Base-by-base conservation (phyloP, 2,113 vertebrate genomes). In the Eublepharis macularius region DNA sequence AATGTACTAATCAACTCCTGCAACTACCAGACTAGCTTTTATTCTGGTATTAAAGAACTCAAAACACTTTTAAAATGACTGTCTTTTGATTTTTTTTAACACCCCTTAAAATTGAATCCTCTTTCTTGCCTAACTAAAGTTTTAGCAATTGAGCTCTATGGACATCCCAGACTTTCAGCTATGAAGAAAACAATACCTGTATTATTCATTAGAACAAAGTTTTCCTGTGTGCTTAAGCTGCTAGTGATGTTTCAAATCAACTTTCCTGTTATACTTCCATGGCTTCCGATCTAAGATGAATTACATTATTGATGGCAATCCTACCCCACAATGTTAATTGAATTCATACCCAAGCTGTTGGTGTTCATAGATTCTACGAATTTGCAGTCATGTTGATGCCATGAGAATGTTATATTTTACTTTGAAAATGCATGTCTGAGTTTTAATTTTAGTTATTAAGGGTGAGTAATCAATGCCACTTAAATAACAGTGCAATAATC, bases 331-430 rank as follows among this genome's bases (percentile, higher is more conserved):
- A 74, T 74, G 72, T 39, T 41, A 77, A 77, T 77, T 19, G 10
- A 26, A 78, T 39, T 74, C 12, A 47, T 21, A 47, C 12, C 12
- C 13, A 24, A 24, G 51, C 57, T 11, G 4, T 63, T 14, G 60
- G 60, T 63, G 60, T 29, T 63, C 19, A 63, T 43, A 96, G 92
- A 83, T 87, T 96, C 88, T 95, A 94, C 81, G 97, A 95, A 90
- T 96, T 96, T 96, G 96, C 94, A 80, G 94, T 94, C 88, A 97
- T 84, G 63, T 82, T 93, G 95, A 96, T 95, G 87, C 96, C 97
- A 26, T 95, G 95, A 45, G 85, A 51, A 70, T 97, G 95, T 93
- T 96, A 96, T 87, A 96, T 93, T 87, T 96, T 97, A 4, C 96
- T 95, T 96, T 93, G 57, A 97, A 0, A 97, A 0, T 94, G 96